Base-by-base conservation (phyloP, 53 echinoderm and acorn worm species). In the Patiria pectinifera region DNA sequence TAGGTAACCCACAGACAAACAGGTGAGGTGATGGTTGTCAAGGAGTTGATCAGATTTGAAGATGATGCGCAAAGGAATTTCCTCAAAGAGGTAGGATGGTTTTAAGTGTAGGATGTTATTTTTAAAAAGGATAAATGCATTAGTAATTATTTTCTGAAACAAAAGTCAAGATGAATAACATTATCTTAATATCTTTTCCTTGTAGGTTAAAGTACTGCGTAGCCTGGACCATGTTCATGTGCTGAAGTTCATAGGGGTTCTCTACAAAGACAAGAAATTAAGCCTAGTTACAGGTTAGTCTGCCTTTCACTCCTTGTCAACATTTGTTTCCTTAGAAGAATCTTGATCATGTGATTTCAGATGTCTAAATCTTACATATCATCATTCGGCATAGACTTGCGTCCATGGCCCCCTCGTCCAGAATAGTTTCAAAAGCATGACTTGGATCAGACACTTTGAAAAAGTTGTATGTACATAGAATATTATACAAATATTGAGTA, bases 11-110 rank as follows among this genome's bases (percentile, higher is more conserved):
- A 98, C 89, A 90, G 90, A 86, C 91, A 92, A 66, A 98, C 98
- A 43, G 98, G 95, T 6, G 98, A 98, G 75, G 98, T 98, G 59
- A 98, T 98, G 98, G 98, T 98, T 2, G 88, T 98, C 47, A 98
- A 98, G 77, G 98, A 98, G 87, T 78, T 98, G 14, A 91, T 98
- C 12, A 87, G 92, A 78, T 98, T 95, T 88, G 95, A 96, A 82
- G 98, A 98, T 61, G 96, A 95, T 66, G 98, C 98, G 75, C 96
- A 98, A 87, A 96, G 96, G 83, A 97, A 94, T 80, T 98, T 98
- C 86, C 94, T 98, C 7, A 95, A 98, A 89, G 98, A 98, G 95
- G 98, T 98, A 86, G 75, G 93, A 22, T 24, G 53, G 35, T 84
- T 84, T 60, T 60, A 10, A 83, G 6, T 59, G 53, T 83, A 19